Conservation (phyloP, 2,797 vertebrate genomes). For the Caiman crocodilus region DNA sequence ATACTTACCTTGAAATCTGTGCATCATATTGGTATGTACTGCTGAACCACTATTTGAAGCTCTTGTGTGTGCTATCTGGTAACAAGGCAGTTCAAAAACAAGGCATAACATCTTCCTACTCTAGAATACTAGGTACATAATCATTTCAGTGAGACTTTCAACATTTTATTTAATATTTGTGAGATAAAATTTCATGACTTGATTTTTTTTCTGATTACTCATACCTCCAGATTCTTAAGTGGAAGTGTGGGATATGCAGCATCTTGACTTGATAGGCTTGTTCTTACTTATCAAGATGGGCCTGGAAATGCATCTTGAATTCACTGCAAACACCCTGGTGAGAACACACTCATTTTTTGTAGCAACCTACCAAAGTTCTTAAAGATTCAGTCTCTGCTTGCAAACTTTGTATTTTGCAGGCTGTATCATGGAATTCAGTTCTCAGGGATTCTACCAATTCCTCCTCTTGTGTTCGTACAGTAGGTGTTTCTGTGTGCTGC, state of each 20-base stretch:
- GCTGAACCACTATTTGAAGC: neutral
- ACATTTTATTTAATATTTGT: no score
- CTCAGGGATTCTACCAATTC: slow-evolving; percentile 88
- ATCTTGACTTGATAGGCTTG: neutral
- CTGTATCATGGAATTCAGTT: slow-evolving; percentile 84
- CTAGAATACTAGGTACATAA: neutral
- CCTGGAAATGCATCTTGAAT: neutral
- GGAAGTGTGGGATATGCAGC: neutral
- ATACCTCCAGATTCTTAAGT: neutral
- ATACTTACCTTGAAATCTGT: neutral
- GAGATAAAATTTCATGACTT: neutral
- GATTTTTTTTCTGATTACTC: neutral
- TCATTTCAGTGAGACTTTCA: neutral
- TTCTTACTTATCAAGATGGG: neutral
- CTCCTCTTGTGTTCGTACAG: slow-evolving; percentile 86
- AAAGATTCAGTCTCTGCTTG: slow-evolving; percentile 93
- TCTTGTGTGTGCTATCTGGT: neutral
- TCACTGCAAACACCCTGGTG: rapidly evolving
- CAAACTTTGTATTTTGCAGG: slow-evolving; percentile 91
- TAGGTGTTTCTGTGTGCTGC: slow-evolving; percentile 80
- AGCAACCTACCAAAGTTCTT: slow-evolving; percentile 86
- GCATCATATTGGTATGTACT: neutral
- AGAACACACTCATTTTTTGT: neutral
- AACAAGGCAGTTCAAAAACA: neutral
- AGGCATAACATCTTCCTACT: neutral